Conservation (phyloP, 2,113 vertebrate species). For the Quiscalus mexicanus region DNA sequence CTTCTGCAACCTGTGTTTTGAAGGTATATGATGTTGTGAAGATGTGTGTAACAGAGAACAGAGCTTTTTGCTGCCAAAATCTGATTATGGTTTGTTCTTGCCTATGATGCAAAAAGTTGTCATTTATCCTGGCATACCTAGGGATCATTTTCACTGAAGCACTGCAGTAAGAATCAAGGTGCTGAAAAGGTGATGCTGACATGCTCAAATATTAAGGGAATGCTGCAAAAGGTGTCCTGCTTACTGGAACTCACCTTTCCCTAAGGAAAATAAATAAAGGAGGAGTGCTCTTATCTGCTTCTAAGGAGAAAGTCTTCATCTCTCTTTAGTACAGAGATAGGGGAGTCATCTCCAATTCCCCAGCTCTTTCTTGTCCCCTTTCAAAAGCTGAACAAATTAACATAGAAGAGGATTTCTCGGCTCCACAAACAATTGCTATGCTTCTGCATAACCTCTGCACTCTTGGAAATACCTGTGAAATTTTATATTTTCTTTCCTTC, state of each 20-base stretch:
- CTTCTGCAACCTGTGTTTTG: neutral
- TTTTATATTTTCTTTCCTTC: neutral
- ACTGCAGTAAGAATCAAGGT: neutral
- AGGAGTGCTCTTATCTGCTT: neutral
- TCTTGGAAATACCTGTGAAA: neutral
- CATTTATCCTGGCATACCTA: neutral
- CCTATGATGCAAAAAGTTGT: neutral
- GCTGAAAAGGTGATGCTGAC: neutral
- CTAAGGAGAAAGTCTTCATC: neutral
- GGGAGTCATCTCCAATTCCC: neutral
- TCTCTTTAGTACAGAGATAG: neutral
- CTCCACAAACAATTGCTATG: neutral
- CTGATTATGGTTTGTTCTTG: neutral
- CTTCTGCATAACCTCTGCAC: neutral
- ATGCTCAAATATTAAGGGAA: neutral
- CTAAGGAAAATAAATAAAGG: neutral
- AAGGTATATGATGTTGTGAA: fast-evolving
- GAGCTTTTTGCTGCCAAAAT: neutral
- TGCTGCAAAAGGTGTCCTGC: neutral
- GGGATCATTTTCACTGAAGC: neutral
- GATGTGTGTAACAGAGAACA: neutral
- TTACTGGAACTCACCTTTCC: neutral
- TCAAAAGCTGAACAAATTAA: neutral
- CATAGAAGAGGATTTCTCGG: neutral
- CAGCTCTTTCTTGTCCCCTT: neutral